phyloP scores from a whole-genome alignment of 2,113 vertebrate genomes.

The Cebus imitator region DNA sequence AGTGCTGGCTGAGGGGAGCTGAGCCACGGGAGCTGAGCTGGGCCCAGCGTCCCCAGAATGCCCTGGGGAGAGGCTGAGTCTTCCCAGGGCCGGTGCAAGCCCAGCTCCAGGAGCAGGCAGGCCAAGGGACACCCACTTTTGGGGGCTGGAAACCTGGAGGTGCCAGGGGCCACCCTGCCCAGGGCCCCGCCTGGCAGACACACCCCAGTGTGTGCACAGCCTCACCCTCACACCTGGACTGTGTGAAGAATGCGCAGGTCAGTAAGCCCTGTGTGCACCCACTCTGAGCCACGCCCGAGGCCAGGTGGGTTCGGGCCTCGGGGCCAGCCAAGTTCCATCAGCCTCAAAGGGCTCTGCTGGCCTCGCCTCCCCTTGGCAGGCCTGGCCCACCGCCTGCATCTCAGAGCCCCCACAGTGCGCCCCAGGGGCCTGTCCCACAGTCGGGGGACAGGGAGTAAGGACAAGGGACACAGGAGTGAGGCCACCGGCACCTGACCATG shows the following conservation, averaged over 20 bases:
- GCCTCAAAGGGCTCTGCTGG: not conserved
- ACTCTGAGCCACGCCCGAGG: not conserved
- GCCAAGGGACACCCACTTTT: not conserved
- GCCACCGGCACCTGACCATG: not conserved
- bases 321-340: not conserved
- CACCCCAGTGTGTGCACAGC: fast-evolving
- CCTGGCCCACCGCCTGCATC: fast-evolving
- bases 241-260: not conserved
- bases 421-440: not conserved
- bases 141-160: not conserved
- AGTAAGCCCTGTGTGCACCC: not conserved
- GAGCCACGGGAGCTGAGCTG: not conserved
- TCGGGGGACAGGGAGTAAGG: too few relatives aligned
- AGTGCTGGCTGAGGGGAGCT: not conserved
- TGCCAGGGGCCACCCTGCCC: not conserved
- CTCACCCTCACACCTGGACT: not conserved
- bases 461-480: not conserved
- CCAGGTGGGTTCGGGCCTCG: not conserved
- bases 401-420: not conserved
- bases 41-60: fast-evolving
- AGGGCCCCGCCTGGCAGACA: constrained; percentile 10
- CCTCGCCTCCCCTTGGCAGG: not conserved
- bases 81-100: fast-evolving
- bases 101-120: not conserved
- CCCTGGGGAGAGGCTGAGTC: not conserved